Base-by-base conservation (phyloP, 2,113 vertebrate species). In the Myrmophylax atrothorax region DNA sequence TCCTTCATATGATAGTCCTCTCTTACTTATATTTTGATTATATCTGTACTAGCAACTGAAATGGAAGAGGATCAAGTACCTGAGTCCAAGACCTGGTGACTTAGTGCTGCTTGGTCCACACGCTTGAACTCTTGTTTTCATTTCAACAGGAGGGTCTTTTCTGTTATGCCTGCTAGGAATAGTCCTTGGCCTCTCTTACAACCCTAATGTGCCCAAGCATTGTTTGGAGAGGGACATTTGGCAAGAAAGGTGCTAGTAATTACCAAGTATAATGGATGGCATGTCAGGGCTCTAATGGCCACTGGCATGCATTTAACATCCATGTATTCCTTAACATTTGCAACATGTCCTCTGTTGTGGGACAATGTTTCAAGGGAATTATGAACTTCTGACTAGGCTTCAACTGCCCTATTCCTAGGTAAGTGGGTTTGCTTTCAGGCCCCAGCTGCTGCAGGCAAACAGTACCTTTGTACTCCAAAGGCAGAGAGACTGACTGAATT, bases 101-200 rank as follows among this genome's bases (percentile, higher is more conserved):
- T 56, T 73, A 26, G 18, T 44, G 31, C 37, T 84, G n/a, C 42
- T 55, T 68, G 14, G 22, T 75, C 22, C 35, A n/a, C 22, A 63
- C 0, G 2, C 24, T 56, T 0, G 0, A 87, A 47, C 17, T 35
- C 69, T 59, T 59, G 18, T 23, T 95, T 90, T 78, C 62, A 7
- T 42, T 82, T 52, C 64, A 37, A 55, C 19, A 76, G 33, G 19
- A 64, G 26, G 25, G 12, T 14, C 6, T 64, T n/a, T 81, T 52
- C 19, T 10, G 1, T 75, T 2, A 0, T 0, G 1, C 7, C 63
- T 70, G 25, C 25, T 42, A 33, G 38, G 38, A 59, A 26, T 17
- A 86, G 38, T 33, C 23, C 18, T 40, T 66, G 22, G 29, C 16
- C 23, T 28, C 25, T 82, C 16, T 44, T 60, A 44, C n/a, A 66